phyloP scores from a whole-genome alignment of 2,113 vertebrate genomes.

The Reinhardtius hippoglossoides region DNA sequence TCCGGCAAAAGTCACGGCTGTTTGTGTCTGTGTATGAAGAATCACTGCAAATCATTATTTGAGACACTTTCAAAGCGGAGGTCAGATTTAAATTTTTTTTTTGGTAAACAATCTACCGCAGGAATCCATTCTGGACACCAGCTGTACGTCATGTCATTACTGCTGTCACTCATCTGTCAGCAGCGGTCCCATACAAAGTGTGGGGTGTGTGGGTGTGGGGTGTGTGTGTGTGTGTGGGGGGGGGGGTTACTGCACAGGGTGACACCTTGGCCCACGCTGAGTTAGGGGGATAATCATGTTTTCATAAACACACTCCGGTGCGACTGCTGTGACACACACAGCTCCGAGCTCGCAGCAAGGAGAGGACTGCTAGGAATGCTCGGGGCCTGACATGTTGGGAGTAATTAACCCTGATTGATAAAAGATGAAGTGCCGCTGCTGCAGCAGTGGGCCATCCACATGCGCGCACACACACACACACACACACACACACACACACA shows the following conservation, averaged over 20 bases:
- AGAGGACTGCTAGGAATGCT: conserved; percentile 78
- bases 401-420: conserved; percentile 86
- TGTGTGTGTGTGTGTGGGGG: no score
- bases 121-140: conserved; percentile 19
- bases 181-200: conserved; percentile 28
- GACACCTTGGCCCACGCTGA: conserved; percentile 37
- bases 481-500: conserved; percentile 21
- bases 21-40: conserved; percentile 18
- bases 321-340: conserved; percentile 58
- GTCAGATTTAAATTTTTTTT: not conserved
- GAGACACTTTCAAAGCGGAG: not conserved
- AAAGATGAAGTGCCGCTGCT: conserved; percentile 80
- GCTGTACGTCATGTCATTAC: conserved; percentile 55
- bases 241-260: conserved; percentile 15
- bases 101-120: not conserved
- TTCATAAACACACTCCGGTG: conserved; percentile 68
- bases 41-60: conserved; percentile 7
- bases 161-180: conserved; percentile 68
- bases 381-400: conserved; percentile 74
- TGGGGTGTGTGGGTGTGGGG: not conserved
- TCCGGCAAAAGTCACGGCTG: conserved; percentile 24
- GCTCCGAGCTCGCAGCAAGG: conserved; percentile 33
- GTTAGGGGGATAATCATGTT: conserved; percentile 66
- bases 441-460: conserved; percentile 15
- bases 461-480: conserved; percentile 9